phyloP scores from a whole-genome alignment of 2,797 vertebrate species.

The Nasua narica region DNA sequence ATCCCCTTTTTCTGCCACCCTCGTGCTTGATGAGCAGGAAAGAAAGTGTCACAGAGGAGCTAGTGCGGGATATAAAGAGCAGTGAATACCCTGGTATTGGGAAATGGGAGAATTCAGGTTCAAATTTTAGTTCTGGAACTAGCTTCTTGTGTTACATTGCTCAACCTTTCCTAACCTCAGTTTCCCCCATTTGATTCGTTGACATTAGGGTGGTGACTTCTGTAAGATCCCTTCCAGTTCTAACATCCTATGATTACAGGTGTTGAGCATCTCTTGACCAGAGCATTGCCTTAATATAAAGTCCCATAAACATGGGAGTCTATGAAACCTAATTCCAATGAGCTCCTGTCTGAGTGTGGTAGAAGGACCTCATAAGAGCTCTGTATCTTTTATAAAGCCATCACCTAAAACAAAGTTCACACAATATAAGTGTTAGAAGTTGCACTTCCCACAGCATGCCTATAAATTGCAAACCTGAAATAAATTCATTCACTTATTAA shows the following conservation, averaged over 20 bases:
- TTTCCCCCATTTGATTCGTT: background rate
- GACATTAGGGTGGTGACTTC: background rate
- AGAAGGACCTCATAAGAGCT: background rate
- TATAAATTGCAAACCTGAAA: background rate
- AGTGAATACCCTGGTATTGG: background rate
- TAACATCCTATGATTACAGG: background rate
- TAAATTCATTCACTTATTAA: background rate
- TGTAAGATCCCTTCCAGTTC: background rate
- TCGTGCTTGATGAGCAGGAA: background rate
- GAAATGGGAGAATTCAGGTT: background rate
- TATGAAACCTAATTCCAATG: background rate
- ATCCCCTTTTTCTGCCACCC: accelerated
- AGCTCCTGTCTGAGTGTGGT: background rate
- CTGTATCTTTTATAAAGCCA: background rate
- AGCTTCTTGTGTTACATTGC: background rate
- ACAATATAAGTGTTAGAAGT: background rate
- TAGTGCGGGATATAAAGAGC: background rate
- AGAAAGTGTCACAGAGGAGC: background rate
- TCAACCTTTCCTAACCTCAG: background rate
- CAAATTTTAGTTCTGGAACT: background rate
- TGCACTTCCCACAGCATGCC: background rate
- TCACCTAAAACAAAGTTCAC: background rate
- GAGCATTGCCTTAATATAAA: background rate
- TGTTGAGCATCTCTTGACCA: background rate
- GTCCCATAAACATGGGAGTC: background rate